phyloP scores from a whole-genome alignment of 2,888 invertebrate genomes.

The Sphecodes monilicornis region DNA sequence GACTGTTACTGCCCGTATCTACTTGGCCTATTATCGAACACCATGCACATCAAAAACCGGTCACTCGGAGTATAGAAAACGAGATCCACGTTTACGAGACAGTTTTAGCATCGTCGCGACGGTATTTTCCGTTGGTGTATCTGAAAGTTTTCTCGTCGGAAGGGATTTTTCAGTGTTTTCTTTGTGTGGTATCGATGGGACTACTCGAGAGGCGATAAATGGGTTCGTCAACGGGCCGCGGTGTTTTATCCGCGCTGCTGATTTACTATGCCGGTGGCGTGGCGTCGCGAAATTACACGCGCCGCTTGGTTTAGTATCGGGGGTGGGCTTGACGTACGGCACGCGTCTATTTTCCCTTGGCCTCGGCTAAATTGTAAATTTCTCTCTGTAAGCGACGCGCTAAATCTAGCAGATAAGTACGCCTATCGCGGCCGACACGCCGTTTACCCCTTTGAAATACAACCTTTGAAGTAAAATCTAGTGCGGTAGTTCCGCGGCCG shows the following conservation, averaged over 20 bases:
- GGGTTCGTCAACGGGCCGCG: not conserved
- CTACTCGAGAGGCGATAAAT: not conserved
- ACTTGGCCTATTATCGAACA: too few relatives aligned
- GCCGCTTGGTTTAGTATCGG: conserved; percentile 19
- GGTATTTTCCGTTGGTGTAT: not conserved
- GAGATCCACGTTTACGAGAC: not conserved
- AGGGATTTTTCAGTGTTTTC: not conserved
- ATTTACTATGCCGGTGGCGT: conserved; percentile 37
- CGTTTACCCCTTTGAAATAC: conserved; percentile 53
- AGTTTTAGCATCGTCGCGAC: not conserved
- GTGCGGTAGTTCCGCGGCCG: conserved; percentile 6
- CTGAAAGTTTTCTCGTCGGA: not conserved
- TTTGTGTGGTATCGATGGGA: not conserved
- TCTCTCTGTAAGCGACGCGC: conserved; percentile 38
- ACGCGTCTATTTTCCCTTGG: conserved; percentile 37
- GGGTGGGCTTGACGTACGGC: conserved; percentile 33
- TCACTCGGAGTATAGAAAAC: not conserved
- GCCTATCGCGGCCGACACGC: conserved; percentile 35
- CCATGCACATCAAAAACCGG: too few relatives aligned
- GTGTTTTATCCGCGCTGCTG: conserved; percentile 6
- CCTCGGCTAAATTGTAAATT: conserved; percentile 50
- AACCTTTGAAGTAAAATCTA: conserved; percentile 19
- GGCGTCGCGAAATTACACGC: conserved; percentile 41
- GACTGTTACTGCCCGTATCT: too few relatives aligned
- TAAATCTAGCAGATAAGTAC: conserved; percentile 59